Conservation (phyloP, 2,113 vertebrate species). For the Indri indri region DNA sequence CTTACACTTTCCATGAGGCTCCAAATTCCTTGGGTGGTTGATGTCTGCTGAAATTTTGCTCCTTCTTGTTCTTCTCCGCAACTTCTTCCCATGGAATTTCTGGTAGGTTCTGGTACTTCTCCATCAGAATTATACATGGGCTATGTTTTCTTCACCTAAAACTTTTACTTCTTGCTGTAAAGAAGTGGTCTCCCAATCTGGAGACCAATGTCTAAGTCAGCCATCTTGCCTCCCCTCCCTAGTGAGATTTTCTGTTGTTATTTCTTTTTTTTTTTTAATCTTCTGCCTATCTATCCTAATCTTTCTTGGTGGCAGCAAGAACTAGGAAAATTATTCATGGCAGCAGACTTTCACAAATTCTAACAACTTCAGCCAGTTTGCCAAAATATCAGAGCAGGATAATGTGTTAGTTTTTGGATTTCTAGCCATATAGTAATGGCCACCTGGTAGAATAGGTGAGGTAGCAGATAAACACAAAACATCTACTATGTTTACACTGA, state of each 20-base stretch:
- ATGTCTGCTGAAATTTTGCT: too few relatives aligned
- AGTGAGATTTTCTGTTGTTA: neutral
- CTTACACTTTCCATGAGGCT: too few relatives aligned
- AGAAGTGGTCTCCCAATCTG: too few relatives aligned
- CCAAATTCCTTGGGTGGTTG: too few relatives aligned
- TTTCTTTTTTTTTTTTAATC: neutral
- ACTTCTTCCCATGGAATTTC: too few relatives aligned
- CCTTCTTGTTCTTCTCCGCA: too few relatives aligned
- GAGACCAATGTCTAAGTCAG: too few relatives aligned
- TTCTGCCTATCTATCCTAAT: neutral
- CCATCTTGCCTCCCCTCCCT: too few relatives aligned
- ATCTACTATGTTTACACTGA: neutral
- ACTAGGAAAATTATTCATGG: neutral
- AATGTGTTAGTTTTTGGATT: neutral
- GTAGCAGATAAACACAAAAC: neutral
- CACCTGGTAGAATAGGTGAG: neutral
- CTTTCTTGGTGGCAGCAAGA: neutral
- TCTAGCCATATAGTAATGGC: neutral
- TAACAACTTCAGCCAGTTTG: neutral
- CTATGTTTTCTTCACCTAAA: too few relatives aligned
- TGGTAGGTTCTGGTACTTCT: too few relatives aligned
- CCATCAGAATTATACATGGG: too few relatives aligned
- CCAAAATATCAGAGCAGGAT: neutral
- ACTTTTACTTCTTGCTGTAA: too few relatives aligned
- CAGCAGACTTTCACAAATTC: neutral